Percentiles rank a stretch among this genome's conserved stretches.
phyloP scores from a whole-genome alignment of 2,888 invertebrate species.

The Melieria crassipennis region DNA sequence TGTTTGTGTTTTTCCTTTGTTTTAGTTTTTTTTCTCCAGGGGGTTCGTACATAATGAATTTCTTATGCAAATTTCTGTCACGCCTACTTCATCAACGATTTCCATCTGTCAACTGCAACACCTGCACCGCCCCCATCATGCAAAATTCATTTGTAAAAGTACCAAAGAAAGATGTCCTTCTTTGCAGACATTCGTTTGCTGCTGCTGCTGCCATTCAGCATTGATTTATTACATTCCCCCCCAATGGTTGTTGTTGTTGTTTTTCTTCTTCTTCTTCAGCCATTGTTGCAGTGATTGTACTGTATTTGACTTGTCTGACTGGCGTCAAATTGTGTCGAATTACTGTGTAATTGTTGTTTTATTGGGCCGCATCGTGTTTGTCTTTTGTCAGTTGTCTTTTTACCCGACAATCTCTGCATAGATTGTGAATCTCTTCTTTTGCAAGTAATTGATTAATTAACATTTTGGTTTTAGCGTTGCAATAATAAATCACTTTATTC shows the following conservation, averaged over 20 bases:
- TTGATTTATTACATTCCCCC: not conserved
- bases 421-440: no score
- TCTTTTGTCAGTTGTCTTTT: no score
- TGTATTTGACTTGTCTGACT: not conserved
- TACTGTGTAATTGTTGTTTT: slow-evolving; percentile 45
- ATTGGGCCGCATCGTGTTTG: slow-evolving; percentile 29
- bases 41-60: slow-evolving; percentile 14
- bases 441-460: slow-evolving; percentile 5
- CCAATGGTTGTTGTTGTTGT: slow-evolving; percentile 3
- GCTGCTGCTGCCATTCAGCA: no score
- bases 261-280: slow-evolving; percentile 23
- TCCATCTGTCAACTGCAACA: not conserved
- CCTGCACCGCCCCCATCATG: no score
- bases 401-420: no score
- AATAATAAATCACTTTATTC: no score
- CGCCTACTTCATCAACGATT: slow-evolving; percentile 11
- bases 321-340: slow-evolving; percentile 27
- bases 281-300: slow-evolving; percentile 9
- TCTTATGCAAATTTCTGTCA: slow-evolving; percentile 20
- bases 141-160: not conserved
- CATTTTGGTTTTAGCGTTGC: not conserved
- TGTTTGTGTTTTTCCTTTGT: no score
- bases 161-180: not conserved
- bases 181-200: not conserved
- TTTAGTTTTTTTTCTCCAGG: not conserved